Percentiles rank a stretch among this genome's conserved stretches.
phyloP scores from a whole-genome alignment of 2,888 invertebrate genomes.

The Mythimna pallens region DNA sequence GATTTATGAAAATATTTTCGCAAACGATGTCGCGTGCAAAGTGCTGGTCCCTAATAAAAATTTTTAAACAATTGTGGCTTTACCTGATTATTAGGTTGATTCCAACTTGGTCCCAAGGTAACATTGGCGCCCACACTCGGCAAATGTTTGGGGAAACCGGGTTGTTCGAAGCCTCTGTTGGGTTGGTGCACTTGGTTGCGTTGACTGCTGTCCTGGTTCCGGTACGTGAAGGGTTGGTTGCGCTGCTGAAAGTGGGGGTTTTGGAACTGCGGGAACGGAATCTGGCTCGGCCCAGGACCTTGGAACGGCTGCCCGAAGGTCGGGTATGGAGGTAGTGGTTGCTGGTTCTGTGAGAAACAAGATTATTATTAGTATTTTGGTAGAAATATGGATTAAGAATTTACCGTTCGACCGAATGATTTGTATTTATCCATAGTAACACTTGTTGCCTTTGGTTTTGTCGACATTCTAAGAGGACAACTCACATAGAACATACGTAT shows the following conservation, averaged over 20 bases:
- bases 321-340: slow-evolving; percentile 77
- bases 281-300: slow-evolving; percentile 73
- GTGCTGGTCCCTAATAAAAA: too few species aligned
- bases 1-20: too few species aligned
- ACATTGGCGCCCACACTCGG: slow-evolving; percentile 71
- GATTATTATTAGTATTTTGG: too few species aligned
- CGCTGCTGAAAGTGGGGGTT: slow-evolving; percentile 74
- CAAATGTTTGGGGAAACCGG: slow-evolving; percentile 75
- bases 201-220: slow-evolving; percentile 48
- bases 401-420: too few species aligned
- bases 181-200: slow-evolving; percentile 53
- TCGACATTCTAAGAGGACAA: too few species aligned
- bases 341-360: slow-evolving; percentile 69
- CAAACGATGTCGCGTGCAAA: too few species aligned
- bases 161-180: slow-evolving; percentile 47
- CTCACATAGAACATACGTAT: too few species aligned
- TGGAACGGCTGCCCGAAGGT: slow-evolving; percentile 75
- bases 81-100: slow-evolving; percentile 51
- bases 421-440: too few species aligned
- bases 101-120: slow-evolving; percentile 77
- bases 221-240: slow-evolving; percentile 60
- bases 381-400: too few species aligned
- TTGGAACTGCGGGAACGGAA: slow-evolving; percentile 79
- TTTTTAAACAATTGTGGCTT: slow-evolving; percentile 4
- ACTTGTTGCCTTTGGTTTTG: too few species aligned